These are phyloP conservation scores for Lasioglossum zephyrum DNA, from an alignment of 2,888 invertebrate species.

Conservation along the genomic window DNA sequence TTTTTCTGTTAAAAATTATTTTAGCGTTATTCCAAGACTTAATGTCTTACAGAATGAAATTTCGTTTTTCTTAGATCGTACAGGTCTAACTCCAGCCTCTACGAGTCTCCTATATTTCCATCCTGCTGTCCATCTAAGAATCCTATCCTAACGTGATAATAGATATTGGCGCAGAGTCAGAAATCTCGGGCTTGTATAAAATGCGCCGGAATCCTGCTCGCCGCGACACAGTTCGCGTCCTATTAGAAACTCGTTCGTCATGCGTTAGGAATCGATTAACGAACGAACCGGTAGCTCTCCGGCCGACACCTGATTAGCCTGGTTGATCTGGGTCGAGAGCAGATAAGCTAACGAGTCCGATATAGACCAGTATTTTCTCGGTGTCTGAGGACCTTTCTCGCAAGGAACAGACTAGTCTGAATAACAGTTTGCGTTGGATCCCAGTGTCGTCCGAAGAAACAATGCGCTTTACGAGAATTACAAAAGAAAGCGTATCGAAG, in stretches of 20 bases:
- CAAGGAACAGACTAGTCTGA: background rate
- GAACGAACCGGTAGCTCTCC: conserved; percentile 36
- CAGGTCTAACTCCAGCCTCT: too few relatives aligned
- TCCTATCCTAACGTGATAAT: background rate
- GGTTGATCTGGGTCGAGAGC: conserved; percentile 34
- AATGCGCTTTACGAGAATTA: background rate
- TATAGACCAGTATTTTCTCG: background rate
- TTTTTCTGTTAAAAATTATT: background rate
- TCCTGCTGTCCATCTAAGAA: background rate
- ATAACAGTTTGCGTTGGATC: background rate
- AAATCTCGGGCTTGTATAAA: conserved; percentile 14
- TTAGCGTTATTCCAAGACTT: too few relatives aligned
- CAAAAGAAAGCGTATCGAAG: conserved; percentile 15
- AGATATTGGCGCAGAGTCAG: background rate
- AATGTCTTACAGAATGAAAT: too few relatives aligned
- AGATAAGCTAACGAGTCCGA: conserved; percentile 60
- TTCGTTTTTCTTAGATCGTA: too few relatives aligned
- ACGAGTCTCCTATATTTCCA: background rate
- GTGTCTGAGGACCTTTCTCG: background rate
- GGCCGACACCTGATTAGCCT: conserved; percentile 46
- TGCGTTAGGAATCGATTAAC: conserved; percentile 66
- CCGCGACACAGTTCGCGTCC: conserved; percentile 61
- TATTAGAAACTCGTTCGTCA: conserved; percentile 54
- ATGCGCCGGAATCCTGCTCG: conserved; percentile 54
- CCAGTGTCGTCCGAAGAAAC: background rate